phyloP scores from a whole-genome alignment of 2,113 vertebrate species.

The Casuarius casuarius region DNA sequence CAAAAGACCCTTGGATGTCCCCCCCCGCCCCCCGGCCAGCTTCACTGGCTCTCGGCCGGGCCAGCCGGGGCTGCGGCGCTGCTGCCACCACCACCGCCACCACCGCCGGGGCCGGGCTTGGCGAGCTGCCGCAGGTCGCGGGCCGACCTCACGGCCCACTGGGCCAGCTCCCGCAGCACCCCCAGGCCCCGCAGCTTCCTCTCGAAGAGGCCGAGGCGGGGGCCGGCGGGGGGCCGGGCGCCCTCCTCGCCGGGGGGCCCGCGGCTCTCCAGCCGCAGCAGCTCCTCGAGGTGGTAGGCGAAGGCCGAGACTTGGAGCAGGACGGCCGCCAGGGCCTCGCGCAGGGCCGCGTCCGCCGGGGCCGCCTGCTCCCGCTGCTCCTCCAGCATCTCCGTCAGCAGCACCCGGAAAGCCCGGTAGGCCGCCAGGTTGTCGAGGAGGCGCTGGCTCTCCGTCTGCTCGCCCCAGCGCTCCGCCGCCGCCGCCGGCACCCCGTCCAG shows the following conservation, averaged over 20 bases:
- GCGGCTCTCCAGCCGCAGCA: conserved; percentile 69
- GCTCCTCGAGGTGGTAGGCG: conserved; percentile 74
- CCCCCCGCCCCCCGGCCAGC: fast-evolving
- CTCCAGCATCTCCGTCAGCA: conserved; percentile 77
- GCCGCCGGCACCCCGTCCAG: conserved; percentile 73
- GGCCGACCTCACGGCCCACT: conserved; percentile 73
- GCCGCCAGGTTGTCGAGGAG: conserved; percentile 76
- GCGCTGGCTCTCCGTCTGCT: conserved; percentile 70
- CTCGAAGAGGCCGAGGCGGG: conserved; percentile 60
- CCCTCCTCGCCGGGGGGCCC: conserved; percentile 7
- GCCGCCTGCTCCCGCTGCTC: conserved; percentile 72
- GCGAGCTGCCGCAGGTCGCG: conserved; percentile 74
- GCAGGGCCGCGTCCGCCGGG: conserved; percentile 46
- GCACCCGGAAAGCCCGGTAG: conserved; percentile 70
- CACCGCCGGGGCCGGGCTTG: background rate
- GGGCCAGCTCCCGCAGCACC: conserved; percentile 77
- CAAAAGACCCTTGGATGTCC: too few species aligned
- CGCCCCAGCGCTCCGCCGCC: conserved; percentile 63
- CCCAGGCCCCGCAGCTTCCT: conserved; percentile 78
- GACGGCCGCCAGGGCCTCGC: conserved; percentile 54
- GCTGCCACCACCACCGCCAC: too few species aligned
- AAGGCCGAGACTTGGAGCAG: conserved; percentile 77
- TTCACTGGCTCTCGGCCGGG: background rate
- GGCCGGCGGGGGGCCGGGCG: fast-evolving
- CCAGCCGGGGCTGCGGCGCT: background rate